These are phyloP conservation scores for Pristionchus exspectatus DNA, from an alignment of 2,888 invertebrate genomes.

Conservation along the genomic window DNA sequence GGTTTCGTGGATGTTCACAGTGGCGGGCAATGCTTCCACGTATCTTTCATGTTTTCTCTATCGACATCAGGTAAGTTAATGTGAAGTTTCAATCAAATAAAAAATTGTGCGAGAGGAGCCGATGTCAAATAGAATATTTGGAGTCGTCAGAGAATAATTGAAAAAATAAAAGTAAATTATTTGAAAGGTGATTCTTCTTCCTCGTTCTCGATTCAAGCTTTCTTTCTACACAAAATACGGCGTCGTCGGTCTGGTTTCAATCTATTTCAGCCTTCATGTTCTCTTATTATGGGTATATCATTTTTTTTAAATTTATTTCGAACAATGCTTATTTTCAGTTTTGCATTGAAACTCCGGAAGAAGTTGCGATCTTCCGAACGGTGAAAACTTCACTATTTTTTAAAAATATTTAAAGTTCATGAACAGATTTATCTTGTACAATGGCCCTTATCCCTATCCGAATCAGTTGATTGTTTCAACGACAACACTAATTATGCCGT, in stretches of 20 bases:
- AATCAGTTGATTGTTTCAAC: not conserved
- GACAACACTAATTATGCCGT: not conserved
- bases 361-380: not conserved
- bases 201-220: not conserved
- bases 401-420: not conserved
- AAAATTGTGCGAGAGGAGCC: too few species aligned
- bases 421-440: not conserved
- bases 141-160: too few species aligned
- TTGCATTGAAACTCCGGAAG: not conserved
- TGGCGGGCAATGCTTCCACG: not conserved
- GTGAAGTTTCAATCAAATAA: too few species aligned
- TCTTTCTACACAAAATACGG: not conserved
- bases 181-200: not conserved
- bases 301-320: not conserved
- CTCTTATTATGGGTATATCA: not conserved
- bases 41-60: not conserved
- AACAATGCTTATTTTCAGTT: not conserved
- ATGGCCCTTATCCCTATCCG: not conserved
- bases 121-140: too few species aligned
- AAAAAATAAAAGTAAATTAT: too few species aligned
- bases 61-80: not conserved
- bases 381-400: not conserved
- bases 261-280: not conserved
- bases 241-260: not conserved
- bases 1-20: not conserved